These are phyloP conservation scores for Drosophila formosana DNA, from an alignment of 2,888 invertebrate species.

Conservation along the genomic window DNA sequence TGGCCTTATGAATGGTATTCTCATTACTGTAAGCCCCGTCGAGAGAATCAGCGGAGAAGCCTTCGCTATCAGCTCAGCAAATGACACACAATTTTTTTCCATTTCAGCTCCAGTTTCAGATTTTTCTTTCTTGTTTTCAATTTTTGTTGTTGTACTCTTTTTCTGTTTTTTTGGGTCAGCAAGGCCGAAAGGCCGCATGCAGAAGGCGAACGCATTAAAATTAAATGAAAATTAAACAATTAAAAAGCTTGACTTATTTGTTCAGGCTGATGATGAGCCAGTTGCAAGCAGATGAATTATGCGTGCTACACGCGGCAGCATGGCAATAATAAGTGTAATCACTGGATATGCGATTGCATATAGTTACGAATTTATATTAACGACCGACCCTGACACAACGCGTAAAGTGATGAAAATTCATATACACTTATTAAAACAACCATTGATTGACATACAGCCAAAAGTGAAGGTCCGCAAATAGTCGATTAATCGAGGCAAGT, in stretches of 20 bases:
- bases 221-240: slow-evolving; percentile 70
- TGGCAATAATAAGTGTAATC: slow-evolving; percentile 7
- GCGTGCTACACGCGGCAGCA: background rate
- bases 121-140: slow-evolving; percentile 13
- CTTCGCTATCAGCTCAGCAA: slow-evolving; percentile 44
- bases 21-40: slow-evolving; percentile 44
- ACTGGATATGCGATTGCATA: slow-evolving; percentile 6
- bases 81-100: slow-evolving; percentile 43
- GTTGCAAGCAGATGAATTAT: slow-evolving; percentile 5
- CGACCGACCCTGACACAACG: background rate
- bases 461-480: background rate
- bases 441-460: background rate
- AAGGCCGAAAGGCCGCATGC: slow-evolving; percentile 1
- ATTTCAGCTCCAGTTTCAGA: slow-evolving; percentile 23
- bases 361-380: background rate
- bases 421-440: background rate
- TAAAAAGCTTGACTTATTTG: slow-evolving; percentile 42
- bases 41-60: slow-evolving; percentile 13
- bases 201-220: slow-evolving; percentile 30
- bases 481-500: background rate
- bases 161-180: slow-evolving; percentile 41
- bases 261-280: slow-evolving; percentile 10
- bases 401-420: background rate
- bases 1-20: slow-evolving; percentile 55
- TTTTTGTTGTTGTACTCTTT: background rate